These are phyloP conservation scores for Mormyrops attenuatus DNA, from an alignment of 2,797 vertebrate species.

Conservation along the genomic window DNA sequence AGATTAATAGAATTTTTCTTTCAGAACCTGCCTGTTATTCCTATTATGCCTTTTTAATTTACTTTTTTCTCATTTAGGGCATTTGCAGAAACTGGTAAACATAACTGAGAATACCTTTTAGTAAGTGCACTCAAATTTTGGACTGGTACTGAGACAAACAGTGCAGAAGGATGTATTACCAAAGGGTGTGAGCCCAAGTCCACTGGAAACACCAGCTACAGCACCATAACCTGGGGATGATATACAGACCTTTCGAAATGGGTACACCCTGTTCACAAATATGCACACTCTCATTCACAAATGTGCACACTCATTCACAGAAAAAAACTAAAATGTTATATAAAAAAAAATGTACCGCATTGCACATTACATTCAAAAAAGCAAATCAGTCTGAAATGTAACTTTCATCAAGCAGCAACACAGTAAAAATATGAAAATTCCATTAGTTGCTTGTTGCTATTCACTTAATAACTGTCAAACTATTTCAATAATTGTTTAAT, in stretches of 20 bases:
- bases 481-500: background rate
- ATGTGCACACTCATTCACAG: background rate
- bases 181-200: background rate
- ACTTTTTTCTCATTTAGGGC: background rate
- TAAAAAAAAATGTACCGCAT: background rate
- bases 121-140: background rate
- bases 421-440: background rate
- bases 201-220: conserved; percentile 5
- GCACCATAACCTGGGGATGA: conserved; percentile 28
- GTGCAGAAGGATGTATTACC: background rate
- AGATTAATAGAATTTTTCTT: background rate
- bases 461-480: background rate
- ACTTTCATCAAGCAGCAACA: background rate
- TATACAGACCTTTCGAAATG: background rate
- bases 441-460: background rate
- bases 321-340: background rate
- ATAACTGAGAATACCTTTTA: background rate
- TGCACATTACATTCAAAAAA: background rate
- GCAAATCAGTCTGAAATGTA: background rate
- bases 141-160: background rate
- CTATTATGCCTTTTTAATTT: background rate
- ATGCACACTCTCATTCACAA: background rate
- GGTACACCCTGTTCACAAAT: background rate
- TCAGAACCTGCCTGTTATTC: background rate
- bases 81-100: background rate